phyloP scores from a whole-genome alignment of 2,888 invertebrate genomes.

The Odontocerum albicorne region DNA sequence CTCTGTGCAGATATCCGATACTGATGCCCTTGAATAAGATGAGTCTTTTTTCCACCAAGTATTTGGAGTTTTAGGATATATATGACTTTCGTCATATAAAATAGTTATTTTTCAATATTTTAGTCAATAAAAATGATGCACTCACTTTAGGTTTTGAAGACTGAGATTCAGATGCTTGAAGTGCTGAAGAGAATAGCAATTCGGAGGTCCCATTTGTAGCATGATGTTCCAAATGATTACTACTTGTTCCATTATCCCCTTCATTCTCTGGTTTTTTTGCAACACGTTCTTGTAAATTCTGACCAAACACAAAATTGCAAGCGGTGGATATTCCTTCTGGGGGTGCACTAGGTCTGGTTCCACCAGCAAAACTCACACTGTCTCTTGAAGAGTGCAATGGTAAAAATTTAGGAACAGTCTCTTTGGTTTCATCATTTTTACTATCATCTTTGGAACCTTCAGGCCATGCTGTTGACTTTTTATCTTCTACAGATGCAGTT shows the following conservation, averaged over 20 bases:
- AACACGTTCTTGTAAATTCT: constrained; percentile 86
- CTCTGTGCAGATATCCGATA: too few species aligned
- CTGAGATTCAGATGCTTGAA: constrained; percentile 53
- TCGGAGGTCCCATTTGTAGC: constrained; percentile 64
- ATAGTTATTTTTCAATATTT: too few species aligned
- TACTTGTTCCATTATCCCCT: constrained; percentile 46
- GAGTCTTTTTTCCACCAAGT: too few species aligned
- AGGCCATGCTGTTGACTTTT: not conserved
- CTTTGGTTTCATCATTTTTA: constrained; percentile 20
- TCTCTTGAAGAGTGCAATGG: constrained; percentile 46
- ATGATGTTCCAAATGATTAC: constrained; percentile 46
- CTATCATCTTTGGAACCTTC: constrained; percentile 19
- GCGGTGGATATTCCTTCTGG: constrained; percentile 51
- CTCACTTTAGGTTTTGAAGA: too few species aligned
- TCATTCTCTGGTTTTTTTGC: constrained; percentile 50
- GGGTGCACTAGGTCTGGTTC: constrained; percentile 39
- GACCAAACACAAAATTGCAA: constrained; percentile 85
- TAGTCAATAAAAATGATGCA: too few species aligned
- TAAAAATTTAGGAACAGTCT: constrained; percentile 50
- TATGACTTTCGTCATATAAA: too few species aligned
- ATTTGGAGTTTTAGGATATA: too few species aligned
- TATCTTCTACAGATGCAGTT: constrained; percentile 4
- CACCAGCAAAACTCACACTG: constrained; percentile 30
- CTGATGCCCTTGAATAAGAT: too few species aligned
- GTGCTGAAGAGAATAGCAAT: constrained; percentile 74